Conservation (phyloP, 1,140 invertebrate species). For the Eumeta japonica region DNA sequence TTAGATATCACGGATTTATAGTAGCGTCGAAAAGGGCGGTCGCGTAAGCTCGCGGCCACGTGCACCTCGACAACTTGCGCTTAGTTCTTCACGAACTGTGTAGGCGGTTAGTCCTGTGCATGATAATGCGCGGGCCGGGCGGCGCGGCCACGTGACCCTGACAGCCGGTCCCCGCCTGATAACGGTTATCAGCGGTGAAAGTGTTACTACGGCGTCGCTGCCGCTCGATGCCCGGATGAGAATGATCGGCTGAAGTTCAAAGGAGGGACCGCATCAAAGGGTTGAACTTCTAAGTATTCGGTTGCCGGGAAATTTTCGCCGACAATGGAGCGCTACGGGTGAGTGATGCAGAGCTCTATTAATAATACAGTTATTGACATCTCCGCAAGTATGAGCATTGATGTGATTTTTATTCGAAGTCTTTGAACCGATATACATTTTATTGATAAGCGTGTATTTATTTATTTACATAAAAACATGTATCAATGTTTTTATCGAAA, state of each 20-base stretch:
- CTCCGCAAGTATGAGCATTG: no score
- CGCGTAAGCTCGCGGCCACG: slow-evolving; percentile 49
- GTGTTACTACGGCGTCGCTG: no score
- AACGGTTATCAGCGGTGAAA: no score
- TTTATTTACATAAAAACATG: slow-evolving; percentile 8
- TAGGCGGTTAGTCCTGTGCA: slow-evolving; percentile 52
- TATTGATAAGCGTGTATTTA: slow-evolving; percentile 9
- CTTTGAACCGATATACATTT: slow-evolving; percentile 10
- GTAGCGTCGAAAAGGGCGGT: slow-evolving; percentile 45
- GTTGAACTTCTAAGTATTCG: no score
- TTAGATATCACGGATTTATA: slow-evolving; percentile 20
- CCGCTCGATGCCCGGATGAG: no score
- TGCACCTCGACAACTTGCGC: slow-evolving; percentile 50
- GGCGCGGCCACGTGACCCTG: slow-evolving; percentile 55
- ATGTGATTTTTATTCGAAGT: slow-evolving; percentile 16
- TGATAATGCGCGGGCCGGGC: slow-evolving; percentile 45
- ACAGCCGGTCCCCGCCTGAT: no score
- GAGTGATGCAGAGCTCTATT: no score
- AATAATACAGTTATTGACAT: no score
- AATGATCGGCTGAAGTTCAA: no score
- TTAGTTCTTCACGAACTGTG: slow-evolving; percentile 56
- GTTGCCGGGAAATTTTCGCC: slow-evolving; percentile 12
- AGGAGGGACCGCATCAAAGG: no score
- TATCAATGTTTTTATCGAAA: slow-evolving; percentile 9
- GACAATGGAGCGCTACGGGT: slow-evolving; percentile 32